These are phyloP conservation scores for Drosophila auraria DNA, from an alignment of 1,140 invertebrate genomes.

Conservation along the genomic window DNA sequence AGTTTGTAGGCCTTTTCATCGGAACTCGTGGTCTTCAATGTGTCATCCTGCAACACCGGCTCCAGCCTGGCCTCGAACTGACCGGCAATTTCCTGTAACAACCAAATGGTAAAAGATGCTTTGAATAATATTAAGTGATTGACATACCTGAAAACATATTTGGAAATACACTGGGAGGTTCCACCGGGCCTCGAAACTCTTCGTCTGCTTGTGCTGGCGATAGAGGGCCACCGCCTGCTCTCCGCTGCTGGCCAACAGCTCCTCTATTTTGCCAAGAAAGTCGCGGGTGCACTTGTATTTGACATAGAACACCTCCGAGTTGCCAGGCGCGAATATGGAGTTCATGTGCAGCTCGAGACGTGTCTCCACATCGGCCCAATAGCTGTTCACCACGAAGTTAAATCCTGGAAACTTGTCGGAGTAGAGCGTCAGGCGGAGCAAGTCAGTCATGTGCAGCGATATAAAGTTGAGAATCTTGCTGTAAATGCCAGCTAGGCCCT, in stretches of 20 bases:
- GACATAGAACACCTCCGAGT: slow-evolving; percentile 94
- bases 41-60: slow-evolving; percentile 61
- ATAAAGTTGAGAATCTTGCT: slow-evolving; percentile 90
- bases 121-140: not conserved
- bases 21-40: slow-evolving; percentile 6
- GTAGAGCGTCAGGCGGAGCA: slow-evolving; percentile 87
- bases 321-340: slow-evolving; percentile 95
- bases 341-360: slow-evolving; percentile 91
- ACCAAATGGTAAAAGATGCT: not conserved
- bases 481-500: slow-evolving; percentile 91
- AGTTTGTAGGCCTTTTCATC: slow-evolving; percentile 44
- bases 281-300: slow-evolving; percentile 92
- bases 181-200: slow-evolving; percentile 93
- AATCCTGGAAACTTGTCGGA: slow-evolving; percentile 90
- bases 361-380: slow-evolving; percentile 94
- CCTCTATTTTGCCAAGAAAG: slow-evolving; percentile 92
- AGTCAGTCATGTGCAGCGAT: slow-evolving; percentile 88
- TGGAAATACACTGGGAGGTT: slow-evolving; percentile 98
- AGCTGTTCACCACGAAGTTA: slow-evolving; percentile 94
- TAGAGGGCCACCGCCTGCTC: slow-evolving; percentile 83
- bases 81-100: slow-evolving; percentile 90
- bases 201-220: slow-evolving; percentile 88
- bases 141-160: slow-evolving; percentile 91
- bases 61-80: slow-evolving; percentile 84
- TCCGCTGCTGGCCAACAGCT: slow-evolving; percentile 87